These are phyloP conservation scores for Agrotis segetum DNA, from an alignment of 2,888 invertebrate genomes.

Conservation along the genomic window DNA sequence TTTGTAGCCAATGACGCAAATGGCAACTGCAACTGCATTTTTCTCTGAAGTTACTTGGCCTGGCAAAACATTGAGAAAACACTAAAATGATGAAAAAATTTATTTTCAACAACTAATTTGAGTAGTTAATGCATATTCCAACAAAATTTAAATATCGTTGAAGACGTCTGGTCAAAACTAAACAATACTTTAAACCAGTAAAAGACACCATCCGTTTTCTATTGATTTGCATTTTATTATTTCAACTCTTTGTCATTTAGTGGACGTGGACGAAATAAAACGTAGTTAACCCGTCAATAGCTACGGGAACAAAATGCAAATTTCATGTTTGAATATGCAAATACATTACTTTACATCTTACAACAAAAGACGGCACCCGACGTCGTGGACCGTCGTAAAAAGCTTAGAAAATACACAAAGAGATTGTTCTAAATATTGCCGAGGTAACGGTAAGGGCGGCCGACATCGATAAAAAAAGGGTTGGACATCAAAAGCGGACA, in stretches of 20 bases:
- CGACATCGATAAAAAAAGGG: constrained; percentile 82
- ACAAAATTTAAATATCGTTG: constrained; percentile 32
- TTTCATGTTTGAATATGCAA: constrained; percentile 86
- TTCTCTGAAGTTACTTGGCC: neutral
- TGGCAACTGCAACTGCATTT: neutral
- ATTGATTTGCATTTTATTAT: constrained; percentile 84
- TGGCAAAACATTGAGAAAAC: constrained; percentile 6
- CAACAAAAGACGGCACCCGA: constrained; percentile 80
- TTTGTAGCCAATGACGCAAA: neutral
- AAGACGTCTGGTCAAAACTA: constrained; percentile 27
- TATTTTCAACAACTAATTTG: neutral
- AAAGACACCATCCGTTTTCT: constrained; percentile 70
- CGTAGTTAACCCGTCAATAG: constrained; percentile 77
- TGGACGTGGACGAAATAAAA: constrained; percentile 76
- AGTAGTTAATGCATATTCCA: neutral
- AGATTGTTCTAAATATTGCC: constrained; percentile 83
- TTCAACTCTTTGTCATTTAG: constrained; percentile 78
- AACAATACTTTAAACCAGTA: constrained; percentile 65
- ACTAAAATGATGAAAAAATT: constrained; percentile 9
- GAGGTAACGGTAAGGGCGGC: constrained; percentile 78
- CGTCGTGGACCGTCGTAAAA: constrained; percentile 81
- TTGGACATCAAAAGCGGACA: constrained; percentile 76
- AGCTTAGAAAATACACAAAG: constrained; percentile 82
- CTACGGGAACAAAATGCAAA: constrained; percentile 84
- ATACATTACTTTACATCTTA: constrained; percentile 76